These are phyloP conservation scores for Hepsetus odoe DNA, from an alignment of 2,113 vertebrate genomes.

Conservation along the genomic window DNA sequence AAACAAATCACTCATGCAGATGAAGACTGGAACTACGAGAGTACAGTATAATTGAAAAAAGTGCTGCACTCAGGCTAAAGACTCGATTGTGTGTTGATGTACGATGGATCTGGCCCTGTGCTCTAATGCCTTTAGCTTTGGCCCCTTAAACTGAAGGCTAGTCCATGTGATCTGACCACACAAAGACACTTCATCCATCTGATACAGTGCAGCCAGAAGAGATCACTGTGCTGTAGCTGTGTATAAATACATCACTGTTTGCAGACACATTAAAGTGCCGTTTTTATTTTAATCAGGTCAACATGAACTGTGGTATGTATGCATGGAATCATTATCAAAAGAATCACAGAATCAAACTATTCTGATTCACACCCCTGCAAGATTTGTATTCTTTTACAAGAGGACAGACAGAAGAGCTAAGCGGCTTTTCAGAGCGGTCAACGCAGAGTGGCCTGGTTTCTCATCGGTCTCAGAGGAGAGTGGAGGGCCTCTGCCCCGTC, in stretches of 20 bases:
- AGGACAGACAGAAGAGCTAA: neutral
- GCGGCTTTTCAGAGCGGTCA: neutral
- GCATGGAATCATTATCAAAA: too few species aligned
- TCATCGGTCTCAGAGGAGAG: neutral
- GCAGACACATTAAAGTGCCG: too few species aligned
- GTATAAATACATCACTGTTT: too few species aligned
- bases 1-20: neutral
- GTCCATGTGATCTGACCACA: neutral
- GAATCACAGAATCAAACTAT: too few species aligned
- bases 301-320: too few species aligned
- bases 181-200: neutral
- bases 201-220: neutral
- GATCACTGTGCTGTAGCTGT: neutral
- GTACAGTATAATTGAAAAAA: neutral
- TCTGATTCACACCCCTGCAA: too few species aligned
- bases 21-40: neutral
- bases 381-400: too few species aligned
- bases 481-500: conserved; percentile 5
- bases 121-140: conserved; percentile 1
- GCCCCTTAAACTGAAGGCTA: neutral
- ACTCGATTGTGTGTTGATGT: neutral
- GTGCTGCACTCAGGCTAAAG: neutral
- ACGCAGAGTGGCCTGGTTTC: neutral
- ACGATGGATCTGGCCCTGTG: neutral
- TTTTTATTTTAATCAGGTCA: too few species aligned